These are phyloP conservation scores for Fulmarus glacialis DNA, from an alignment of 2,113 vertebrate species.

Conservation along the genomic window DNA sequence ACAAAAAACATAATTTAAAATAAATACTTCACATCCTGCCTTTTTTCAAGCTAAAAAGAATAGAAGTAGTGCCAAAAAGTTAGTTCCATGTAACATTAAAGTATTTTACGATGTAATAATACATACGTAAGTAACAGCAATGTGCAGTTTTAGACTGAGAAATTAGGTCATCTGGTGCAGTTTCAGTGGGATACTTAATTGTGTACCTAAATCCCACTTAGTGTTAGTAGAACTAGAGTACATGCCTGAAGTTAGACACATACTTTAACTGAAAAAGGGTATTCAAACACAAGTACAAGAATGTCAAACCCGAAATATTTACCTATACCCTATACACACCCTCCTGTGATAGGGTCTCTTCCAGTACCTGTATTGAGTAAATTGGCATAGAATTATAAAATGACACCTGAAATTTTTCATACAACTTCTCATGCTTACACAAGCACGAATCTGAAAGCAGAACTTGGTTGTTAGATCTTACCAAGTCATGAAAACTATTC, in stretches of 20 bases:
- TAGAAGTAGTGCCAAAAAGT: neutral
- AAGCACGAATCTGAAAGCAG: neutral
- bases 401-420: neutral
- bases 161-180: neutral
- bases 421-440: neutral
- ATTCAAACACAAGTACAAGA: neutral
- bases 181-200: neutral
- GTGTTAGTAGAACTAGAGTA: neutral
- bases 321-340: neutral
- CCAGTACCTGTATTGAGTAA: neutral
- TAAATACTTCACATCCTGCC: neutral
- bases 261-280: neutral
- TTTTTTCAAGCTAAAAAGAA: neutral
- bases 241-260: neutral
- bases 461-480: neutral
- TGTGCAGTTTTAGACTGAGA: neutral
- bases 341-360: neutral
- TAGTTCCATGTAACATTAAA: neutral
- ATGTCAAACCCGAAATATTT: neutral
- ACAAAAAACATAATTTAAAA: neutral
- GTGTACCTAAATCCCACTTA: neutral
- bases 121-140: neutral
- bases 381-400: neutral
- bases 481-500: neutral
- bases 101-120: neutral